Evolutionary conservation across 2,888 invertebrate genomes (phyloP).

Genomic region (Sphaerophoria rueppellii): DNA sequence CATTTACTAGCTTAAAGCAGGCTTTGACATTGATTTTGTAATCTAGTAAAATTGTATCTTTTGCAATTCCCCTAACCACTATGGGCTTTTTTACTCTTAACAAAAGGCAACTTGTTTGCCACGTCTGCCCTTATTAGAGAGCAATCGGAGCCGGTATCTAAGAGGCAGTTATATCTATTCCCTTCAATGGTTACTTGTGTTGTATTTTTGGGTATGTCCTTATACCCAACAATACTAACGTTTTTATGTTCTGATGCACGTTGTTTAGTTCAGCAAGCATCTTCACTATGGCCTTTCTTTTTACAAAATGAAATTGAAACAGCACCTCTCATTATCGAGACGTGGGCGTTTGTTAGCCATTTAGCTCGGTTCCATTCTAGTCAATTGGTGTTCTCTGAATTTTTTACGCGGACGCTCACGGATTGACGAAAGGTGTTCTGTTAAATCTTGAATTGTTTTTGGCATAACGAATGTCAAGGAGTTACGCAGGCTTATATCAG

Average conservation of each 20-base stretch:
- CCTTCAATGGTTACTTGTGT: background rate
- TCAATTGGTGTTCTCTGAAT: too few species aligned
- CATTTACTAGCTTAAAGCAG: slow-evolving; percentile 1
- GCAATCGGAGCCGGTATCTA: slow-evolving; percentile 34
- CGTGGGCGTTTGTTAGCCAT: slow-evolving; percentile 11
- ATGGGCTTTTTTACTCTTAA: slow-evolving; percentile 13
- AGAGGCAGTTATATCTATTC: slow-evolving; percentile 27
- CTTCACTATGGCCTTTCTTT: too few species aligned
- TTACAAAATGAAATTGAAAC: background rate
- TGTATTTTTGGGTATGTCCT: background rate
- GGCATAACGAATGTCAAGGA: too few species aligned
- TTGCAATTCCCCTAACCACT: slow-evolving; percentile 13
- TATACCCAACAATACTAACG: background rate
- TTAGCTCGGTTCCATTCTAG: too few species aligned
- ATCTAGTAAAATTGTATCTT: slow-evolving; percentile 14
- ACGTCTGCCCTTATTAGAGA: slow-evolving; percentile 36
- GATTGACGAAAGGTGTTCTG: too few species aligned
- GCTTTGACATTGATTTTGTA: slow-evolving; percentile 22
- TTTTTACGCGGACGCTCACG: too few species aligned
- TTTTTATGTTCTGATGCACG: background rate
- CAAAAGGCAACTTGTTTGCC: slow-evolving; percentile 12
- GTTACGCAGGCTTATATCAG: too few species aligned
- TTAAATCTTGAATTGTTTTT: too few species aligned
- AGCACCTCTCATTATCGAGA: slow-evolving; percentile 29
- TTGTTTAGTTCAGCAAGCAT: background rate